Base-by-base conservation (phyloP, 2,888 invertebrate species). In the Agrypnus murinus region DNA sequence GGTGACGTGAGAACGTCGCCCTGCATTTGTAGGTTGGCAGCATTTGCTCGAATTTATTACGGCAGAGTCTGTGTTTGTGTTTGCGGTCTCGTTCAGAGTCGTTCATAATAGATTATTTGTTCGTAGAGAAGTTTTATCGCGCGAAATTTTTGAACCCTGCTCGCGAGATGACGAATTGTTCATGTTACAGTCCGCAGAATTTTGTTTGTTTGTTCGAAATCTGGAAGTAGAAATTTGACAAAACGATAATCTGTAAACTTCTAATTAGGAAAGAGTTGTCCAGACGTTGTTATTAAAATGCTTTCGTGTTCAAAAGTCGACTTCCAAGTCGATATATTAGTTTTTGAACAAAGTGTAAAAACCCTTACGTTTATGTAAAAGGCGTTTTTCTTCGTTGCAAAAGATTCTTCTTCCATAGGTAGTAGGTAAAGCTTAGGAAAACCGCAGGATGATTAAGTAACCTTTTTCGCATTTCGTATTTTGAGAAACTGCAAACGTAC, bases 1-100 rank as follows among this genome's bases (percentile, higher is more conserved):
- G 63, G 67, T 65, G 73, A 78, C 78, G 77, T 77, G 77, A 78
- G 77, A 79, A 76, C 77, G 79, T 78, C 77, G 77, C 75, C 75
- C 74, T 74, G 77, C 75, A 78, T 78, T 77, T 76, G 78, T 77
- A 71, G 73, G 65, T 65, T 65, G 53, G 59, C 71, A 59, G 73
- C 65, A 69, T 68, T 71, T 66, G 74, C 73, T 74, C 73, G 75
- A 71, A 74, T 75, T 76, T 71, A 71, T 71, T 71, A 59, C 58
- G 19, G 62, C 55, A 36, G 43, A 57, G 32, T 34, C 55, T 55
- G 58, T 58, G 34, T 55, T 38, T 70, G 58, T 66, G 65, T 65
- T 70, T 65, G 59, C 40, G 43, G 65, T 50, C 58, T 46, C 65
- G 63, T 59, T 69, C 48, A 40, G 58, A 69, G 48, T 59, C 69